These are phyloP conservation scores for Drosophila formosana DNA, from an alignment of 2,888 invertebrate genomes.

Conservation along the genomic window DNA sequence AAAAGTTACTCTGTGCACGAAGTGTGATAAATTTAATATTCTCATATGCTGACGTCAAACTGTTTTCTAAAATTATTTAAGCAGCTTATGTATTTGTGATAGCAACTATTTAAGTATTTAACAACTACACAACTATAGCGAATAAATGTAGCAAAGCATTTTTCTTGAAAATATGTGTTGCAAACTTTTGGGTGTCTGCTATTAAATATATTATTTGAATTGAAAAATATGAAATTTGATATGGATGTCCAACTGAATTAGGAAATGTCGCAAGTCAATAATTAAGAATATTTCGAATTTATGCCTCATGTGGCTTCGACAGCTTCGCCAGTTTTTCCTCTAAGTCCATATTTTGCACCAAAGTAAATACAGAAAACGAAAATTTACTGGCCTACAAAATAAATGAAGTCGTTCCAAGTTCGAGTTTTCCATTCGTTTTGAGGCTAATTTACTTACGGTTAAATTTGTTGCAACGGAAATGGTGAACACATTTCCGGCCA, in stretches of 20 bases:
- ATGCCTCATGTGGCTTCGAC: neutral
- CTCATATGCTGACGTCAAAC: neutral
- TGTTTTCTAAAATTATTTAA: neutral
- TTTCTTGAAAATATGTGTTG: neutral
- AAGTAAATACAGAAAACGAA: conserved; percentile 75
- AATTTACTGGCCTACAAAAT: conserved; percentile 72
- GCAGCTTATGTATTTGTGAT: neutral
- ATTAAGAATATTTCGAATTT: neutral
- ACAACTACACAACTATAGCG: neutral
- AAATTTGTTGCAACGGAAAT: conserved; percentile 76
- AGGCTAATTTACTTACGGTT: conserved; percentile 50
- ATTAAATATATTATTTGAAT: neutral
- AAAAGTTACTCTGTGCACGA: conserved; percentile 1
- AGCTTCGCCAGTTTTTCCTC: conserved; percentile 48
- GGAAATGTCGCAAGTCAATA: neutral
- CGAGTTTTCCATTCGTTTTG: neutral
- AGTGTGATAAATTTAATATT: neutral
- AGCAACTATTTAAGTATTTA: neutral
- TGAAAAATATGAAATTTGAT: neutral
- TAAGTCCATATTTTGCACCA: conserved; percentile 74
- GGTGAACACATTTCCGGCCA: conserved; percentile 72
- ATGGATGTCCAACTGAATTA: neutral
- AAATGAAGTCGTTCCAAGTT: neutral
- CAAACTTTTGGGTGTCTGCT: neutral
- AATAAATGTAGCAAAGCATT: neutral